Conservation (phyloP, 2,113 vertebrate species). For the Accipiter virgatus region DNA sequence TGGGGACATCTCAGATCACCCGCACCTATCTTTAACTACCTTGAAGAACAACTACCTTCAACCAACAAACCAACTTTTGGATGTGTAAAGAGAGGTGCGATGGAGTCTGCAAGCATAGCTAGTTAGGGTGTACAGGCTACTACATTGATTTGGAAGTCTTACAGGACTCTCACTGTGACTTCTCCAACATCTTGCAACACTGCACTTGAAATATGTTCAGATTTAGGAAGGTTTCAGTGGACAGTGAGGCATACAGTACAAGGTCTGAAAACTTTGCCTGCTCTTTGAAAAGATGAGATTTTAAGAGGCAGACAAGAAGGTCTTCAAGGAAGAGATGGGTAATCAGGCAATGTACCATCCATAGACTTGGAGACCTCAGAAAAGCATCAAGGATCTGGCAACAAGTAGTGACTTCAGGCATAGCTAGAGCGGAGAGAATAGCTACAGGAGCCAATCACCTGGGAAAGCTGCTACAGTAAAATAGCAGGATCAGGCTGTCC, state of each 20-base stretch:
- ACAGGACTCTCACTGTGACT: background rate
- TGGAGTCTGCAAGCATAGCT: background rate
- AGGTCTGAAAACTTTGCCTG: background rate
- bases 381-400: background rate
- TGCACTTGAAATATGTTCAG: background rate
- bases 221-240: background rate
- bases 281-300: background rate
- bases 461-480: slow-evolving; percentile 40
- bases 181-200: background rate
- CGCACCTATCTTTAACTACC: background rate
- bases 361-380: background rate
- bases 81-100: background rate
- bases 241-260: background rate
- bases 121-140: background rate
- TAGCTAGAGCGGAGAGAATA: background rate
- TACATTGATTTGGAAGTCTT: background rate
- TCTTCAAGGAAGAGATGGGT: background rate
- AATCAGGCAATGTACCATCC: background rate
- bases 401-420: background rate
- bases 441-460: slow-evolving; percentile 39
- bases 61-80: background rate
- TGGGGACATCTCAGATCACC: background rate
- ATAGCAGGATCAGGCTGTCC: background rate
- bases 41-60: background rate
- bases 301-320: background rate